Base-by-base conservation (phyloP, 1,140 invertebrate species). In the Euura saliciscinereae region DNA sequence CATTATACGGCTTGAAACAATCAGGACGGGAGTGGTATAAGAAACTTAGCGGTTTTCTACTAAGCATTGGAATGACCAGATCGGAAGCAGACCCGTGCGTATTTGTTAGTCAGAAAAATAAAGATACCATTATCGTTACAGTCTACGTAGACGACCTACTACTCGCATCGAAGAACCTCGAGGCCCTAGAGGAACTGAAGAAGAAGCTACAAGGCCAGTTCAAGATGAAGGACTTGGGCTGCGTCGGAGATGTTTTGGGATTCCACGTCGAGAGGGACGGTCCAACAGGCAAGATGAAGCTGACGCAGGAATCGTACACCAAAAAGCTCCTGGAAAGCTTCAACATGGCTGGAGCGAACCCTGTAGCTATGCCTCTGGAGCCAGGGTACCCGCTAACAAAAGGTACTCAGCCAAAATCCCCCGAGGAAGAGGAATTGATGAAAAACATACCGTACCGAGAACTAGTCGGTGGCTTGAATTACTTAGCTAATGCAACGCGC, bases 381-480 rank as follows among this genome's bases (percentile, higher is more conserved):
- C 11, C 73, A 7, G 78, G 75, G 78, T 11, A 76, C 77, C 68
- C 74, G 80, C 65, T 67, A 73, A 28, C 46, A 46, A 66, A 2
- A 44, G 43, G 43, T n/a, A 51, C 74, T 75, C 43, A n/a, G n/a
- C n/a, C n/a, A n/a, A n/a, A n/a, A n/a, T 72, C 72, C 70, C 68
- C 75, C 64, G 66, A 11, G 43, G 28, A 42, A n/a, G n/a, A 13
- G 71, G 69, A 77, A n/a, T n/a, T n/a, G n/a, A n/a, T 77, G 7
- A 70, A 68, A 68, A 80, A 72, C 74, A 74, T 77, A 6, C 76
- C 73, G 44, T 85, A 78, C 72, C 69, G 76, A 68, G 77, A 81
- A 74, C 66, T 77, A 6, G 78, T 86, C 43, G 81, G 84, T 46
- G 65, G 76, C 42, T 74, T 87, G 42, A 67, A 86, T n/a, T 86